phyloP scores from a whole-genome alignment of 2,888 invertebrate species.

The Taphrorychus bicolor region DNA sequence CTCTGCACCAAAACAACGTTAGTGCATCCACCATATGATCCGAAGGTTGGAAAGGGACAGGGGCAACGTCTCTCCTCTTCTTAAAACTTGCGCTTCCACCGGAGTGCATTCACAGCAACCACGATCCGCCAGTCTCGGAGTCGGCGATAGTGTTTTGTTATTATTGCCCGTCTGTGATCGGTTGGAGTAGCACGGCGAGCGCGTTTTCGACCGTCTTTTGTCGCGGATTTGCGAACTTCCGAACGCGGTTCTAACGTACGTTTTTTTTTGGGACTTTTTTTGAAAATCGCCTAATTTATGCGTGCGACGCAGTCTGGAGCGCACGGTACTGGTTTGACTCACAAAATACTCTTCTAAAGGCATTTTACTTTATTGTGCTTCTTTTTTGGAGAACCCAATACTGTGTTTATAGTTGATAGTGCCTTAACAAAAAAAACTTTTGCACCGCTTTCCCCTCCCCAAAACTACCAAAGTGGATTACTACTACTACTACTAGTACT shows the following conservation, averaged over 20 bases:
- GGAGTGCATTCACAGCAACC: constrained; percentile 58
- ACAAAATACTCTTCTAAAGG: no score
- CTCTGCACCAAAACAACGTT: constrained; percentile 24
- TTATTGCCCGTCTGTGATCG: constrained; percentile 33
- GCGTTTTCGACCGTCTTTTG: constrained; percentile 20
- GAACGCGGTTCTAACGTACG: not conserved
- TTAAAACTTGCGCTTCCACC: constrained; percentile 52
- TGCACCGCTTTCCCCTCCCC: no score
- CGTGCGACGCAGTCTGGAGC: not conserved
- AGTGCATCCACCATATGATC: constrained; percentile 27
- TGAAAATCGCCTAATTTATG: not conserved
- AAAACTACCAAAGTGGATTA: constrained; percentile 5
- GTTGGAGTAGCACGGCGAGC: constrained; percentile 9
- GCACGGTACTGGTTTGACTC: no score
- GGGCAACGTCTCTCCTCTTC: constrained; percentile 18
- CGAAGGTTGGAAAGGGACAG: constrained; percentile 21
- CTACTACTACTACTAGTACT: no score
- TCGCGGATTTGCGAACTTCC: constrained; percentile 10
- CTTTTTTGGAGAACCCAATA: no score
- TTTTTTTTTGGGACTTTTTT: not conserved
- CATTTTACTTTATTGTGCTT: no score
- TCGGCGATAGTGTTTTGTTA: constrained; percentile 37
- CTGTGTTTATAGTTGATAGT: no score
- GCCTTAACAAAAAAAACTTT: no score
- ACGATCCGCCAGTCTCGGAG: constrained; percentile 47